Conservation (phyloP, 1,140 invertebrate genomes). For the Littorina saxatilis region DNA sequence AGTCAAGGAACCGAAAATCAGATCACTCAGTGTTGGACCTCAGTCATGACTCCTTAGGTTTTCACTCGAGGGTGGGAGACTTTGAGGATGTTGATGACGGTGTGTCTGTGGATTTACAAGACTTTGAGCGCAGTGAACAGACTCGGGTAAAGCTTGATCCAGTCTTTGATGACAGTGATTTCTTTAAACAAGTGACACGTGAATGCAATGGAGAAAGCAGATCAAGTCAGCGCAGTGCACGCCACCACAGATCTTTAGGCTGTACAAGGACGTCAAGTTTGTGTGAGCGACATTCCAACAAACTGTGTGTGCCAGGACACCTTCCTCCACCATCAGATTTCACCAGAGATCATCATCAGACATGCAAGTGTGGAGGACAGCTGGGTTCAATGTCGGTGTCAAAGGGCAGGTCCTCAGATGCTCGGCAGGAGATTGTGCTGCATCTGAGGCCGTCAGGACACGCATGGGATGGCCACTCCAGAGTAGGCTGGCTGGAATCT, state of each 20-base stretch:
- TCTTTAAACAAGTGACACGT: not conserved
- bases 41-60: not conserved
- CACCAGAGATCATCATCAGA: not conserved
- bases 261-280: constrained; percentile 13
- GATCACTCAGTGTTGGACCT: not conserved
- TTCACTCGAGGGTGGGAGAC: not conserved
- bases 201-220: not conserved
- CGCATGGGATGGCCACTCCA: not conserved
- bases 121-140: not conserved
- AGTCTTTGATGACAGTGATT: not conserved
- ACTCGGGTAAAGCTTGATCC: not conserved
- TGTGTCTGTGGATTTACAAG: constrained; percentile 9
- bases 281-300: constrained; percentile 15
- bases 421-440: not conserved
- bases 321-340: not conserved
- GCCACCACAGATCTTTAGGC: no score
- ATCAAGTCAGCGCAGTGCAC: not conserved
- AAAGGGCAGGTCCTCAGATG: not conserved
- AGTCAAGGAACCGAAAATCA: not conserved
- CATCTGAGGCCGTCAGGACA: not conserved
- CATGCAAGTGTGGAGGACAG: constrained; percentile 2
- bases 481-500: not conserved
- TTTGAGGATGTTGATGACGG: not conserved
- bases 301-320: not conserved
- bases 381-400: not conserved